Evolutionary conservation across 2,888 invertebrate species (phyloP).

Genomic region (Pseudolycoriella hygida): DNA sequence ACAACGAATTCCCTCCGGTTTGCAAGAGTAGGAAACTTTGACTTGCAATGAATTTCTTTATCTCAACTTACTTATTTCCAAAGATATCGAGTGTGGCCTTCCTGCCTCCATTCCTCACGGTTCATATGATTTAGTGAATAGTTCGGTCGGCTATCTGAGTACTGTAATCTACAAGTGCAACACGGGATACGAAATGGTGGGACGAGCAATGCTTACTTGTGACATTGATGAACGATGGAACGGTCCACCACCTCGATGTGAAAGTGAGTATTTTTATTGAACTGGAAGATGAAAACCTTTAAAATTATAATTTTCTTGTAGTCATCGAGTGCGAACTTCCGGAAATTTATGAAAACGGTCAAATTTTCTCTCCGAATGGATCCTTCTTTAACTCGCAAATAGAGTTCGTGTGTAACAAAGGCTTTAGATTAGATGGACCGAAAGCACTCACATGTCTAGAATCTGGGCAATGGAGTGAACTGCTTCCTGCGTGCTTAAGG

Average conservation of each 20-base stretch:
- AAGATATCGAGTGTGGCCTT: constrained; percentile 74
- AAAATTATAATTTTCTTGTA: constrained; percentile 18
- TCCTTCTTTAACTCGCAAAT: constrained; percentile 53
- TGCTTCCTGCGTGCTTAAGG: constrained; percentile 24
- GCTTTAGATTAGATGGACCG: constrained; percentile 50
- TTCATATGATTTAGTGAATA: constrained; percentile 60
- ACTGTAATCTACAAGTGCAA: constrained; percentile 71
- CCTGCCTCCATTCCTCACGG: constrained; percentile 77
- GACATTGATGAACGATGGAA: constrained; percentile 90
- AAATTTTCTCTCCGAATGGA: constrained; percentile 34
- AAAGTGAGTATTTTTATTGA: constrained; percentile 35
- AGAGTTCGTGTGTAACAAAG: constrained; percentile 54
- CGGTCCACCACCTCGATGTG: constrained; percentile 79
- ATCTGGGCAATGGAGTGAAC: constrained; percentile 62
- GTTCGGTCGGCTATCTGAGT: constrained; percentile 73
- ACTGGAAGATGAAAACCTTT: background rate
- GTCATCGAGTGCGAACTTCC: constrained; percentile 58
- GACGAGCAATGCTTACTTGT: constrained; percentile 66
- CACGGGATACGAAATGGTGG: constrained; percentile 70
- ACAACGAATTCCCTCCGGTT: constrained; percentile 83
- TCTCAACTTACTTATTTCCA: background rate
- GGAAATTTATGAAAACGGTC: constrained; percentile 38
- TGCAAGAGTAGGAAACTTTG: constrained; percentile 60
- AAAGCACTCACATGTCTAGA: constrained; percentile 49
- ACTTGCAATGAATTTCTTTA: background rate